These are phyloP conservation scores for Pachycephala philippinensis DNA, from an alignment of 2,113 vertebrate genomes.

Conservation along the genomic window DNA sequence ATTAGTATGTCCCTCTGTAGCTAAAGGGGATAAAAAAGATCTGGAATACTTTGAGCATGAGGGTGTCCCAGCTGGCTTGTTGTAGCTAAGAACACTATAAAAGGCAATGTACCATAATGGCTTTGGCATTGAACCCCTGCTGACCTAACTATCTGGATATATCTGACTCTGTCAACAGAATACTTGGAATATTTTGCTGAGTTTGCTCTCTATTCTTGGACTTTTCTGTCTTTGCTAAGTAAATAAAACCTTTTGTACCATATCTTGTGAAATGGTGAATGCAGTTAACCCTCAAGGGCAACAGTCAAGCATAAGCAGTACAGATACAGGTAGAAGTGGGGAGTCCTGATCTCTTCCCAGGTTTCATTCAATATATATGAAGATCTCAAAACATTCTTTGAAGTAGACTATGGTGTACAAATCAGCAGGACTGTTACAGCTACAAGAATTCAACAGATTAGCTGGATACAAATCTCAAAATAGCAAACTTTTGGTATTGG, in stretches of 20 bases:
- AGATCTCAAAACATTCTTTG: neutral
- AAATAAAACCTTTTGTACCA: constrained; percentile 47
- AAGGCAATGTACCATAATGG: constrained; percentile 3
- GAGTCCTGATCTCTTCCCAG: neutral
- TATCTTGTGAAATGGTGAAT: constrained; percentile 43
- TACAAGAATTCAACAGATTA: neutral
- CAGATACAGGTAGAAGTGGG: neutral
- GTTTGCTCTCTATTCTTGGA: constrained; percentile 52
- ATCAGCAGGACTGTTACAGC: neutral
- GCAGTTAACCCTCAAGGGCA: constrained; percentile 27
- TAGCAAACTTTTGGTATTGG: neutral
- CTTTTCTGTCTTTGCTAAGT: constrained; percentile 37
- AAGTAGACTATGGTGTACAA: neutral
- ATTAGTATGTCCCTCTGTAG: neutral
- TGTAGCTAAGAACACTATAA: constrained; percentile 27
- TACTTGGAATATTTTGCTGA: constrained; percentile 63
- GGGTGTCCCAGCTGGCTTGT: constrained; percentile 6
- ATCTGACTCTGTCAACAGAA: constrained; percentile 62
- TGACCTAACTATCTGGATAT: constrained; percentile 47
- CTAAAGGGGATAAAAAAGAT: neutral
- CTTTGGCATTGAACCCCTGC: constrained; percentile 46
- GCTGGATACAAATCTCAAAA: neutral
- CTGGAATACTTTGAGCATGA: neutral
- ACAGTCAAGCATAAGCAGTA: neutral
- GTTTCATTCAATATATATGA: neutral